These are phyloP conservation scores for Tiphia femorata DNA, from an alignment of 2,888 invertebrate species.

Conservation along the genomic window DNA sequence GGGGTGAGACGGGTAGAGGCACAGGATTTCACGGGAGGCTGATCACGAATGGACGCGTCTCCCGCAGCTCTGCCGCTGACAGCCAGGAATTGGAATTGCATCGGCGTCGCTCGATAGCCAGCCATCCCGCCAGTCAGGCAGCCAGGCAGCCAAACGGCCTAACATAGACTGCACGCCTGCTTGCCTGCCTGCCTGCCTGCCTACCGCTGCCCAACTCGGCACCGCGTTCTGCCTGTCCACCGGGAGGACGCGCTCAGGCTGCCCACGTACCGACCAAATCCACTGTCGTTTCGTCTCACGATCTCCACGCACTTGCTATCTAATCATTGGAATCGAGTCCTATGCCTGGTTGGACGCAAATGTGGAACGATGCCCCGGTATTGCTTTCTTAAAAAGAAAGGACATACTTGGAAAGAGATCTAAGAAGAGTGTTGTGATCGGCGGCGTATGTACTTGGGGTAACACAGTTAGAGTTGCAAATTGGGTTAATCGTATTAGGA, in stretches of 20 bases:
- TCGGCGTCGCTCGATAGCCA: slow-evolving; percentile 69
- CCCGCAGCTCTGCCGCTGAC: slow-evolving; percentile 69
- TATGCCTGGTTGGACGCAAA: too few species aligned
- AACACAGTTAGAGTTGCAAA: too few species aligned
- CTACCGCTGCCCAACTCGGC: slow-evolving; percentile 38
- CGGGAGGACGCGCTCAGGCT: slow-evolving; percentile 8
- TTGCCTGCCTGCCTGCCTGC: slow-evolving; percentile 43
- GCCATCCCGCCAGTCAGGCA: slow-evolving; percentile 58
- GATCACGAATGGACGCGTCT: slow-evolving; percentile 69
- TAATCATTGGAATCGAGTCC: too few species aligned
- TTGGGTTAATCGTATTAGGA: too few species aligned
- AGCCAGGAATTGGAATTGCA: slow-evolving; percentile 70
- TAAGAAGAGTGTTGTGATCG: too few species aligned
- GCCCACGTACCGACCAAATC: slow-evolving; percentile 38
- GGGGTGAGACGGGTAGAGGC: slow-evolving; percentile 47
- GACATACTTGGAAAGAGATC: too few species aligned
- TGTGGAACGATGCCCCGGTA: too few species aligned
- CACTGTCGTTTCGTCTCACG: too few species aligned
- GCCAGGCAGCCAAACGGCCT: slow-evolving; percentile 53
- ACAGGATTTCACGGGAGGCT: slow-evolving; percentile 68
- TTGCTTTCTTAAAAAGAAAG: too few species aligned
- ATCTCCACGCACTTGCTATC: too few species aligned
- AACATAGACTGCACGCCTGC: slow-evolving; percentile 32
- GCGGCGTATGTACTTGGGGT: too few species aligned
- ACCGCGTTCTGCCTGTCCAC: slow-evolving; percentile 16